These are phyloP conservation scores for Dolichallabes microphthalmus DNA, from an alignment of 2,113 vertebrate genomes.

Conservation along the genomic window DNA sequence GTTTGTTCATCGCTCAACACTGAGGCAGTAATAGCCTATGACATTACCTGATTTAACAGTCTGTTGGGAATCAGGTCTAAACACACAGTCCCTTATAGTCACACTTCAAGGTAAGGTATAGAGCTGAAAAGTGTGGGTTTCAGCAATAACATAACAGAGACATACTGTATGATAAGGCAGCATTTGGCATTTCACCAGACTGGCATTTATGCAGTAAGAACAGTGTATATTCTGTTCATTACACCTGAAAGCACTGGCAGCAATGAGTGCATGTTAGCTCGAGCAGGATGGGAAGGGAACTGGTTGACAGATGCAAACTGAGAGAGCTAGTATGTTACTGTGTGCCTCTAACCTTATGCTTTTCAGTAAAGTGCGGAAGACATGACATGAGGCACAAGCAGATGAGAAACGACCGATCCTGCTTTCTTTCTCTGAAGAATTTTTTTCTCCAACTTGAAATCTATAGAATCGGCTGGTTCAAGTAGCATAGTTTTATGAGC, in stretches of 20 bases:
- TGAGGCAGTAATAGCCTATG: slow-evolving; percentile 13
- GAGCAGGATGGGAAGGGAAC: slow-evolving; percentile 49
- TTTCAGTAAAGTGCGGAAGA: slow-evolving; percentile 51
- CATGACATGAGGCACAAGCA: slow-evolving; percentile 50
- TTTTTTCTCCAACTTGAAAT: not conserved
- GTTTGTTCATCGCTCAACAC: slow-evolving; percentile 31
- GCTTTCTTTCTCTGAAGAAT: not conserved
- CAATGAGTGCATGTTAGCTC: slow-evolving; percentile 56
- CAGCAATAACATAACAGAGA: slow-evolving; percentile 49
- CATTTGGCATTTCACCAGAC: slow-evolving; percentile 71
- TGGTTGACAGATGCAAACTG: slow-evolving; percentile 43
- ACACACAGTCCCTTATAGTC: slow-evolving; percentile 10
- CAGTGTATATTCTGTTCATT: slow-evolving; percentile 64
- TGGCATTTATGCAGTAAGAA: slow-evolving; percentile 66
- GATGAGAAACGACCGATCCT: slow-evolving; percentile 33
- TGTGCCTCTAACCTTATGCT: slow-evolving; percentile 43
- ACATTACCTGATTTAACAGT: slow-evolving; percentile 42
- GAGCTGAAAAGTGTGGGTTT: slow-evolving; percentile 44
- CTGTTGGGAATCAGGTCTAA: slow-evolving; percentile 37
- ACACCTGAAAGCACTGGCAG: slow-evolving; percentile 66
- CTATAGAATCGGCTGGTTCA: slow-evolving; percentile 22
- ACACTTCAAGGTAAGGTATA: slow-evolving; percentile 31
- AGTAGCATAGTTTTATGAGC: slow-evolving; percentile 35
- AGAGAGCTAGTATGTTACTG: slow-evolving; percentile 26
- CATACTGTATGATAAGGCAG: slow-evolving; percentile 69